phyloP scores from a whole-genome alignment of 2,888 invertebrate genomes.

The Amorpha juglandis region DNA sequence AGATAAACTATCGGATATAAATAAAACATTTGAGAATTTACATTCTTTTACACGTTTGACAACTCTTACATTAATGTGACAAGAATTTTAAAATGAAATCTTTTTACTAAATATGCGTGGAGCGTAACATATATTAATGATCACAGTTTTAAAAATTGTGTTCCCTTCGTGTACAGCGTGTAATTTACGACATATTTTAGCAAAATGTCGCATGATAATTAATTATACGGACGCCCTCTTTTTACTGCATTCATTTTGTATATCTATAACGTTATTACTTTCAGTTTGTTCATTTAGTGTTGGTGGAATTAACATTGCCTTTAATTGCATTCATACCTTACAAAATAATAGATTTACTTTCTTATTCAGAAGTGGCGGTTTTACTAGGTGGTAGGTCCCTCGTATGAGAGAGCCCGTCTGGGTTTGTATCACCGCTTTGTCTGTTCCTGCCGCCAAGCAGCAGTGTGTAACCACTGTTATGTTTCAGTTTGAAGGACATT shows the following conservation, averaged over 20 bases:
- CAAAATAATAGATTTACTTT: no score
- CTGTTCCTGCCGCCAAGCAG: no score
- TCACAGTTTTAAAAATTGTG: slow-evolving; percentile 13
- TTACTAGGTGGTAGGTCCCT: no score
- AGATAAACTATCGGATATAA: slow-evolving; percentile 21
- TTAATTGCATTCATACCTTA: not conserved
- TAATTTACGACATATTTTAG: no score
- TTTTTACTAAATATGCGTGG: not conserved
- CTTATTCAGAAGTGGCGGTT: no score
- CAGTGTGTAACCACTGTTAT: no score
- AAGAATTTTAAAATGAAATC: not conserved
- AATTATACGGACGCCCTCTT: not conserved
- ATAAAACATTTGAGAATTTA: slow-evolving; percentile 20
- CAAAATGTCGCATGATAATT: no score
- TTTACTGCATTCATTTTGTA: slow-evolving; percentile 1
- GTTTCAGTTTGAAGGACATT: no score
- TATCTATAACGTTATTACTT: slow-evolving; percentile 9
- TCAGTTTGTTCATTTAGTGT: not conserved
- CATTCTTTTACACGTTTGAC: not conserved
- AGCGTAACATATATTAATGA: not conserved
- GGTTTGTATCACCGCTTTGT: no score
- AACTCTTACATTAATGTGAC: not conserved
- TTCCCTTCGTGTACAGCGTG: slow-evolving; percentile 10
- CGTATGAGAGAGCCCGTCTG: no score
- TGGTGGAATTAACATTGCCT: not conserved